These are phyloP conservation scores for Myrmophylax atrothorax DNA, from an alignment of 2,113 vertebrate genomes.

Conservation along the genomic window DNA sequence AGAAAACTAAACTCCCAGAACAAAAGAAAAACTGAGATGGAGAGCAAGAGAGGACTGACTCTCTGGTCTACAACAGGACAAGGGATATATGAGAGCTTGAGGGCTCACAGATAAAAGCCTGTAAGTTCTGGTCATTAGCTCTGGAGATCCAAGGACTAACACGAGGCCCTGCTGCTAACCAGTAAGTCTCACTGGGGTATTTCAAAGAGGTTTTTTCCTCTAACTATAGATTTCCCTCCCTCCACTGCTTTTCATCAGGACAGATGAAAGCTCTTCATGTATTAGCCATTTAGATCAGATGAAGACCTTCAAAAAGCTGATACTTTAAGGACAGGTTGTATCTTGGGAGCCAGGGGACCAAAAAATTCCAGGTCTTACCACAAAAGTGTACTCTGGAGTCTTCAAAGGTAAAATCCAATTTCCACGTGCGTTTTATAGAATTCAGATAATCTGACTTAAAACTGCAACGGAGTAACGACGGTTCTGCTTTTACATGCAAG, in stretches of 20 bases:
- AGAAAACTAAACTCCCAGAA: not conserved
- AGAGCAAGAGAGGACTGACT: not conserved
- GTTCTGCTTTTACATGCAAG: not conserved
- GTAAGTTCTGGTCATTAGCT: not conserved
- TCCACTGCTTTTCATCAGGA: not conserved
- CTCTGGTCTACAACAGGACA: not conserved
- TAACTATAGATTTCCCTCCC: not conserved
- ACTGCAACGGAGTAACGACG: fast-evolving
- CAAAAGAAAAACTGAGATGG: not conserved
- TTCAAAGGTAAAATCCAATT: constrained; percentile 44
- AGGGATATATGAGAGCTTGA: fast-evolving
- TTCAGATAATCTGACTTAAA: constrained; percentile 4
- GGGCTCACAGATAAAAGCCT: not conserved
- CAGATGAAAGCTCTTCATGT: not conserved
- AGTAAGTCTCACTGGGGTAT: not conserved
- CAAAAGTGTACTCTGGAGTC: not conserved
- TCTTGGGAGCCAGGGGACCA: not conserved
- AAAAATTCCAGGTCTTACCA: not conserved
- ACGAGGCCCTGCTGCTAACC: not conserved
- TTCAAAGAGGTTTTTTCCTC: not conserved
- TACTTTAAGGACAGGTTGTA: not conserved
- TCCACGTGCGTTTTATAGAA: not conserved
- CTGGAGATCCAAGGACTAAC: not conserved
- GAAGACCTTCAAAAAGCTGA: not conserved
- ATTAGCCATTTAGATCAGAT: not conserved